Percentiles rank a stretch among this genome's conserved stretches.
Evolutionary conservation across 2,113 vertebrate genomes (phyloP).

Genomic region (Neoarius graeffei): DNA sequence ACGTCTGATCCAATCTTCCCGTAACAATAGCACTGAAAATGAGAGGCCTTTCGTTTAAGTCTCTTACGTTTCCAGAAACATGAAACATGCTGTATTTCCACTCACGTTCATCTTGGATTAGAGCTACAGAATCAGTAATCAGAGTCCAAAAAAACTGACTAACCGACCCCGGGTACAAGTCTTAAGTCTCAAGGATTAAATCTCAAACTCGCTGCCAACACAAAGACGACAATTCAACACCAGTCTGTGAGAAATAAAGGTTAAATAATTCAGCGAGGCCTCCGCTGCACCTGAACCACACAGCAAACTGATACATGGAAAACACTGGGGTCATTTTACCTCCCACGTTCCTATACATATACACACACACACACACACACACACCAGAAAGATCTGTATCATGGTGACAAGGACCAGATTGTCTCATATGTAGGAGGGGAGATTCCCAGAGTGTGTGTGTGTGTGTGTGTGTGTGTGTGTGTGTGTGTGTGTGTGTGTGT

Average conservation of each 20-base stretch:
- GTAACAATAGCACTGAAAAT: background rate
- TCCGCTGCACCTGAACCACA: conserved; percentile 57
- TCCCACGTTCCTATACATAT: conserved; percentile 51
- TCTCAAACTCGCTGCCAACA: conserved; percentile 33
- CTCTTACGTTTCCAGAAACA: conserved; percentile 1
- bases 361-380: conserved; percentile 55
- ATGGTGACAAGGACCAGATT: conserved; percentile 40
- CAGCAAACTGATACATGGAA: conserved; percentile 66
- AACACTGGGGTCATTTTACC: conserved; percentile 72
- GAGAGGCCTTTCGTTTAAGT: background rate
- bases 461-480: too few relatives aligned
- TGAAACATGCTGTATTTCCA: conserved; percentile 9
- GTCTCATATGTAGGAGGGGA: conserved; percentile 30
- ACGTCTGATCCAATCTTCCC: background rate
- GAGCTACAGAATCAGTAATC: conserved; percentile 21
- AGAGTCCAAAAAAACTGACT: background rate
- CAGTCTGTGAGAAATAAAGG: conserved; percentile 53
- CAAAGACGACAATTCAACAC: conserved; percentile 47
- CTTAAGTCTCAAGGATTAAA: conserved; percentile 23
- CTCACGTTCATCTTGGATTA: conserved; percentile 10
- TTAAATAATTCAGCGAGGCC: conserved; percentile 73
- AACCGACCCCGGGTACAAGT: conserved; percentile 5
- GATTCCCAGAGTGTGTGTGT: conserved; percentile 27
- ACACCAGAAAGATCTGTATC: conserved; percentile 29
- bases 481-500: too few relatives aligned